These are phyloP conservation scores for Troides oblongomaculatus DNA, from an alignment of 2,888 invertebrate genomes.

Conservation along the genomic window DNA sequence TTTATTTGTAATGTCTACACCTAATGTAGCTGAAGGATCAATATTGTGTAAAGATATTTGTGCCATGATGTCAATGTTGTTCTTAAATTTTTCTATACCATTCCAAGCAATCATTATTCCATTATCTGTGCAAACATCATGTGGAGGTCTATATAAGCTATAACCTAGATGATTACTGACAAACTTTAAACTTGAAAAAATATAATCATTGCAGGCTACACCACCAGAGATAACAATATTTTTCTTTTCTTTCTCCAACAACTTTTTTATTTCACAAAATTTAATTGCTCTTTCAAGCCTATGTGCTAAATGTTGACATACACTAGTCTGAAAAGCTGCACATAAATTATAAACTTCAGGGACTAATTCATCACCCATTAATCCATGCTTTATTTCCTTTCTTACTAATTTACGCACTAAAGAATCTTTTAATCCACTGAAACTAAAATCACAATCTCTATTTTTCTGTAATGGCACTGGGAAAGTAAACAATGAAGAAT, in stretches of 20 bases:
- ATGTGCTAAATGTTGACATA: constrained; percentile 89
- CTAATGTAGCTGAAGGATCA: constrained; percentile 82
- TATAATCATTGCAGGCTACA: constrained; percentile 94
- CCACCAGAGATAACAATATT: constrained; percentile 94
- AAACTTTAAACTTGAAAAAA: constrained; percentile 84
- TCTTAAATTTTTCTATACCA: constrained; percentile 88
- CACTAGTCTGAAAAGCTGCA: constrained; percentile 88
- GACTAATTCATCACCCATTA: constrained; percentile 85
- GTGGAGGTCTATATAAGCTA: constrained; percentile 87
- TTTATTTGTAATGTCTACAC: constrained; percentile 78
- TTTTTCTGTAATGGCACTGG: constrained; percentile 81
- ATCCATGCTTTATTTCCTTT: constrained; percentile 79
- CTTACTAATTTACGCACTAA: constrained; percentile 73
- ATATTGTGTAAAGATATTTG: constrained; percentile 80
- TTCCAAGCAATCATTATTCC: constrained; percentile 99
- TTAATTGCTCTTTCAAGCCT: constrained; percentile 91
- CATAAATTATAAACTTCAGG: constrained; percentile 90
- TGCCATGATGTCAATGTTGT: constrained; percentile 57
- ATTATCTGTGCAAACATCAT: constrained; percentile 96
- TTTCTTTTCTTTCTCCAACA: constrained; percentile 77
- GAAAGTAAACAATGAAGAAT: constrained; percentile 83
- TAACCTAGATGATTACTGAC: constrained; percentile 84
- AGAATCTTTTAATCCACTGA: constrained; percentile 88
- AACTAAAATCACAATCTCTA: constrained; percentile 94
- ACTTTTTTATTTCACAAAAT: constrained; percentile 81